Conservation (phyloP, 2,888 invertebrate genomes). For the Cerastis leucographa region DNA sequence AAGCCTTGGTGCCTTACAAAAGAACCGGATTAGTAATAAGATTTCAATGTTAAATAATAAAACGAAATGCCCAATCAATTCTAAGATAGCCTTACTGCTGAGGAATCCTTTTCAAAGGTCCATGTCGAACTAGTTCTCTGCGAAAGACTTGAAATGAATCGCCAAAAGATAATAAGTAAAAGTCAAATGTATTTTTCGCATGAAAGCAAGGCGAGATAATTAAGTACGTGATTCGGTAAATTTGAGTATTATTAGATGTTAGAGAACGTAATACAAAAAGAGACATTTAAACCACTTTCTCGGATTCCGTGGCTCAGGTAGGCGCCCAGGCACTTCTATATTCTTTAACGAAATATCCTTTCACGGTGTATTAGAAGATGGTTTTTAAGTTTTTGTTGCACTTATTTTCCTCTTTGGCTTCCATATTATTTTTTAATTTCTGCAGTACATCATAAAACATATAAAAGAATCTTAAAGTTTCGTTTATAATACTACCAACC, state of each 20-base stretch:
- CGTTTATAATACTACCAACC: background rate
- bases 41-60: constrained; percentile 3
- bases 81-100: no score
- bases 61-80: background rate
- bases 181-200: background rate
- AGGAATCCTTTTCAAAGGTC: background rate
- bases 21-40: constrained; percentile 10
- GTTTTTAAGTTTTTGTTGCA: constrained; percentile 44
- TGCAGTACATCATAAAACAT: constrained; percentile 9
- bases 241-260: constrained; percentile 55
- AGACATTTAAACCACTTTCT: constrained; percentile 78
- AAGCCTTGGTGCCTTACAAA: constrained; percentile 36
- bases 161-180: background rate
- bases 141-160: background rate
- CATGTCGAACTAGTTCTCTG: background rate
- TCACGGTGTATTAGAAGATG: constrained; percentile 53
- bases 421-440: constrained; percentile 10
- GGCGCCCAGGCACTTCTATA: constrained; percentile 63
- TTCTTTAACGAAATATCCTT: constrained; percentile 63
- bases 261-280: constrained; percentile 68
- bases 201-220: constrained; percentile 20
- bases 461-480: background rate
- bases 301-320: constrained; percentile 75
- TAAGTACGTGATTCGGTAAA: constrained; percentile 35
- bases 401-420: background rate